phyloP scores from a whole-genome alignment of 1,140 invertebrate genomes.

The Gryon sp. region DNA sequence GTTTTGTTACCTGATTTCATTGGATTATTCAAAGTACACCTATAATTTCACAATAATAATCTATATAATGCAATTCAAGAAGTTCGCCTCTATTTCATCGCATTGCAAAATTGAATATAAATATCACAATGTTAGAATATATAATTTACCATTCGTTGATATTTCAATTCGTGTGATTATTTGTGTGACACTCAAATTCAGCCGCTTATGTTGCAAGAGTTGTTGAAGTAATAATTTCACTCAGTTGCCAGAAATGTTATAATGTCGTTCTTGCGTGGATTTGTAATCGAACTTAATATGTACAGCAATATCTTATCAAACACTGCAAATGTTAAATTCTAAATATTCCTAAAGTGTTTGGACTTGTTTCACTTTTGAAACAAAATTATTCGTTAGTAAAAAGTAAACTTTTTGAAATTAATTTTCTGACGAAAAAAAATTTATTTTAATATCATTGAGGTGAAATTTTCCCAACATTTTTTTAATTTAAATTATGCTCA shows the following conservation, averaged over 20 bases:
- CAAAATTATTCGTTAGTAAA: too few species aligned
- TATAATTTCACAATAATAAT: not conserved
- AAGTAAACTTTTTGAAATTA: too few species aligned
- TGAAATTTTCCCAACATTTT: not conserved
- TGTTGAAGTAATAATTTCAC: not conserved
- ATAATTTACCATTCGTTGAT: not conserved
- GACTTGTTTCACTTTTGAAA: too few species aligned
- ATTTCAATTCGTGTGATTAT: not conserved
- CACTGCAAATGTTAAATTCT: too few species aligned
- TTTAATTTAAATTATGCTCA: slow-evolving; percentile 1
- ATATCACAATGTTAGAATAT: not conserved
- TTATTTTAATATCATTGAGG: not conserved
- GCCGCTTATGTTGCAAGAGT: not conserved
- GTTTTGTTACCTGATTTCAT: too few species aligned
- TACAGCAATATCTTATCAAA: too few species aligned
- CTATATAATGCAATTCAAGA: not conserved
- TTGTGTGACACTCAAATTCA: not conserved
- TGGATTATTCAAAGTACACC: too few species aligned
- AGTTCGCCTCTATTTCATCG: too few species aligned
- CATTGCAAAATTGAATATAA: not conserved
- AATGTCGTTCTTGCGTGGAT: not conserved
- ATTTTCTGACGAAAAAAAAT: not conserved
- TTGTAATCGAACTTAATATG: not conserved
- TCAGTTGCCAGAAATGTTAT: not conserved
- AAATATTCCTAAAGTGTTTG: too few species aligned